Percentiles rank a stretch among this genome's conserved stretches.
Evolutionary conservation across 2,113 vertebrate genomes (phyloP).

Genomic region (Terrapene triunguis): DNA sequence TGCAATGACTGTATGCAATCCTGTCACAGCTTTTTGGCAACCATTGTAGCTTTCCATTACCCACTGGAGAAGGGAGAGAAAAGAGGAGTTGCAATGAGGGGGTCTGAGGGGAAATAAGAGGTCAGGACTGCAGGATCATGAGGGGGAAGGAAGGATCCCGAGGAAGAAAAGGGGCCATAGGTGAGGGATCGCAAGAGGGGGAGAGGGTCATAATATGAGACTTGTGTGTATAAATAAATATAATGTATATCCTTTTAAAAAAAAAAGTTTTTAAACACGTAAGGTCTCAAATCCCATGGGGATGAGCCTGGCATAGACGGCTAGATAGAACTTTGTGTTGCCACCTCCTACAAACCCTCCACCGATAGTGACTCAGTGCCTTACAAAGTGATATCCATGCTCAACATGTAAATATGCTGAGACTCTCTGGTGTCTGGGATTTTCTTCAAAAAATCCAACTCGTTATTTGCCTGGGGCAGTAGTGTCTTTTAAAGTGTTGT

Average conservation of each 20-base stretch:
- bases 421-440: background rate
- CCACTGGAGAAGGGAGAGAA: background rate
- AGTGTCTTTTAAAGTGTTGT: slow-evolving; percentile 31
- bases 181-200: background rate
- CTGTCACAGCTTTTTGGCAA: background rate
- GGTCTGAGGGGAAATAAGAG: background rate
- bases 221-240: background rate
- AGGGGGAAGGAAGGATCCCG: background rate
- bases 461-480: slow-evolving; percentile 43
- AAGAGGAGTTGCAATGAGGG: background rate
- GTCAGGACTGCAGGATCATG: background rate
- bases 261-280: background rate
- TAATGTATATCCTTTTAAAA: background rate
- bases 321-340: background rate
- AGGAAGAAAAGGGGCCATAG: background rate
- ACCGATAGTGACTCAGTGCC: background rate
- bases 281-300: background rate
- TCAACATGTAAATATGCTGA: background rate
- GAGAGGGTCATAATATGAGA: background rate
- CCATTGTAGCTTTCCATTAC: background rate
- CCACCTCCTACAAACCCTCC: background rate
- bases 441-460: slow-evolving; percentile 34
- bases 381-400: background rate
- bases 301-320: background rate
- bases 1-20: background rate